Evolutionary conservation across 1,140 invertebrate genomes (phyloP).

Genomic region (Homalodisca vitripennis): DNA sequence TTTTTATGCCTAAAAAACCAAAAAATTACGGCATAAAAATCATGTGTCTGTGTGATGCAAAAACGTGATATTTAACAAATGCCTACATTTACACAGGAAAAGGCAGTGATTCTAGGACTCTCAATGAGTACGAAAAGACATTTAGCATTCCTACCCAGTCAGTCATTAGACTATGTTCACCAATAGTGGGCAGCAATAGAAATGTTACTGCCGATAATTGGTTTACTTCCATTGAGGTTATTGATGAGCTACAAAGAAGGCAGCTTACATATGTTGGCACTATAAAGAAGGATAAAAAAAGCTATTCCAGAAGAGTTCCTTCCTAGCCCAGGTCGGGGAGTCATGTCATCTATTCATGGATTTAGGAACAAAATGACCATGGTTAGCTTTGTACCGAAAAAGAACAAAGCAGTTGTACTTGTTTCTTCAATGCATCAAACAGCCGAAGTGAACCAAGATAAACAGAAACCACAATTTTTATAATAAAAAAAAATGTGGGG

Average conservation of each 20-base stretch:
- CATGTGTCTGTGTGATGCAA: slow-evolving; percentile 40
- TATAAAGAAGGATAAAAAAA: slow-evolving; percentile 45
- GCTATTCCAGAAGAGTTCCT: slow-evolving; percentile 48
- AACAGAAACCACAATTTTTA: slow-evolving; percentile 40
- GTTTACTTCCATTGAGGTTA: slow-evolving; percentile 43
- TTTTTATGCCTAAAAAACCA: slow-evolving; percentile 52
- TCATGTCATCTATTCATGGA: slow-evolving; percentile 31
- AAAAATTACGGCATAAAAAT: slow-evolving; percentile 47
- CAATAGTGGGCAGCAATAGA: slow-evolving; percentile 42
- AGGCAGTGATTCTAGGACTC: slow-evolving; percentile 25
- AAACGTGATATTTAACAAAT: slow-evolving; percentile 36
- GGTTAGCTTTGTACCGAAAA: slow-evolving; percentile 41
- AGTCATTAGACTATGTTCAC: slow-evolving; percentile 30
- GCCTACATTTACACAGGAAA: slow-evolving; percentile 31
- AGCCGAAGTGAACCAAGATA: slow-evolving; percentile 32
- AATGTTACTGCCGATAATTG: slow-evolving; percentile 47
- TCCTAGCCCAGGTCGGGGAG: slow-evolving; percentile 37
- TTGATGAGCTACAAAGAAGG: slow-evolving; percentile 43
- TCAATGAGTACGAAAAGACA: slow-evolving; percentile 10
- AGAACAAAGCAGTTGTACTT: slow-evolving; percentile 42
- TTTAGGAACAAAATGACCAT: slow-evolving; percentile 42
- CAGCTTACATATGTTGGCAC: slow-evolving; percentile 34
- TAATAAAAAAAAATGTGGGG: slow-evolving; percentile 16
- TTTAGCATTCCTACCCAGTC: slow-evolving; percentile 19
- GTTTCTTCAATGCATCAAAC: slow-evolving; percentile 41